Base-by-base conservation (phyloP, 1,140 invertebrate species). In the Druon quercuslanigerum region DNA sequence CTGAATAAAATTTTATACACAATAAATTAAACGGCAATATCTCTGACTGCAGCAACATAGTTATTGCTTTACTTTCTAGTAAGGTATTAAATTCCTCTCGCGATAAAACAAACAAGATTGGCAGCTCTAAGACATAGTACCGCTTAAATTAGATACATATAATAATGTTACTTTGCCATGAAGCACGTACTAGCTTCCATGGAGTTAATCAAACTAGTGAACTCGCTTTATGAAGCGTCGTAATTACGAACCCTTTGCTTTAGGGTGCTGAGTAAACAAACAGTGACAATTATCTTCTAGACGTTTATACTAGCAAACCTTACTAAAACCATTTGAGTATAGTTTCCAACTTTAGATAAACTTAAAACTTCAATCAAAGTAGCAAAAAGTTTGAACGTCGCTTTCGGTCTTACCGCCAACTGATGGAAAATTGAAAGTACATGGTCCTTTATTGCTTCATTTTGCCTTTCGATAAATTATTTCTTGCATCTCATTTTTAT, bases 161-260 rank as follows among this genome's bases (percentile, higher is more conserved):
- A 66, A 66, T 40, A 56, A 56, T 56, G 16, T 56, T 12, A 40
- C 25, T 40, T 1, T 33, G 14, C 20, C 7, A 66, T 40, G 13
- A n/a, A 46, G 60, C 60, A 66, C 60, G 60, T 66, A 12, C 20
- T 40, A 66, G 11, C 33, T 66, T 66, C 16, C 33, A 40, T 66
- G n/a, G 60, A 66, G 60, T 66, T 66, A 66, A 66, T 66, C 60
- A 66, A 66, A 66, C 33, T 40, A 40, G 25, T 33, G 40, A 46
- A 66, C 25, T 66, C 13, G 60, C 60, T 66, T 66, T 66, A 25
- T 66, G 25, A 6, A 66, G 40, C 33, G 13, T 16, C 60, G 60
- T 66, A 66, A 66, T 66, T 66, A 66, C n/a, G 60, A n/a, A 25
- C 16, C 60, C 60, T 66, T 66, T 66, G 60, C 14, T 66, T 40